Conservation (phyloP, 2,113 vertebrate species). For the Craseonycteris thonglongyai region DNA sequence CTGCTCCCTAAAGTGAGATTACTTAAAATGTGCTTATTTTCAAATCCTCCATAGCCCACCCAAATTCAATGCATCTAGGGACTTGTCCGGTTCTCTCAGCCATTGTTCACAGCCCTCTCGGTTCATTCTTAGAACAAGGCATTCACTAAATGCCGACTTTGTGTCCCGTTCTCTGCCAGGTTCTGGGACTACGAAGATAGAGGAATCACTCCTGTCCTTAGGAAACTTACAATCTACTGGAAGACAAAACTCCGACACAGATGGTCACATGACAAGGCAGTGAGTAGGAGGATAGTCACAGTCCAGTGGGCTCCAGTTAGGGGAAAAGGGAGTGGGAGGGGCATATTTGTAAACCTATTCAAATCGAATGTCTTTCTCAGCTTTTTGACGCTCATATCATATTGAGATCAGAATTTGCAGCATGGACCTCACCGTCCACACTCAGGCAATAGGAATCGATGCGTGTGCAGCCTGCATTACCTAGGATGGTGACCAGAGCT, state of each 20-base stretch:
- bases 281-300: not conserved
- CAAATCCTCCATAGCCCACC: not conserved
- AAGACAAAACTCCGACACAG: not conserved
- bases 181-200: not conserved
- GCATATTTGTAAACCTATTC: not conserved
- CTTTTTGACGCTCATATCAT: not conserved
- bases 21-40: not conserved
- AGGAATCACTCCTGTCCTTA: not conserved
- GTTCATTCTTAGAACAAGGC: not conserved
- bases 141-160: not conserved
- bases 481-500: constrained; percentile 80
- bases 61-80: not conserved
- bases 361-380: not conserved
- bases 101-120: not conserved
- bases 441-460: not conserved
- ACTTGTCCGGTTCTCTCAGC: not conserved
- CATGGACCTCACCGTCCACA: not conserved
- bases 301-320: rapidly evolving
- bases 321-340: not conserved
- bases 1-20: not conserved
- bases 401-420: not conserved
- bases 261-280: not conserved
- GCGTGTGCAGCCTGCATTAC: constrained; percentile 72
- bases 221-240: not conserved
- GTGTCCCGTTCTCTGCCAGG: not conserved